These are phyloP conservation scores for Virgularia gustaviana DNA, from an alignment of 92 coral and sea anemone genomes.

Conservation along the genomic window DNA sequence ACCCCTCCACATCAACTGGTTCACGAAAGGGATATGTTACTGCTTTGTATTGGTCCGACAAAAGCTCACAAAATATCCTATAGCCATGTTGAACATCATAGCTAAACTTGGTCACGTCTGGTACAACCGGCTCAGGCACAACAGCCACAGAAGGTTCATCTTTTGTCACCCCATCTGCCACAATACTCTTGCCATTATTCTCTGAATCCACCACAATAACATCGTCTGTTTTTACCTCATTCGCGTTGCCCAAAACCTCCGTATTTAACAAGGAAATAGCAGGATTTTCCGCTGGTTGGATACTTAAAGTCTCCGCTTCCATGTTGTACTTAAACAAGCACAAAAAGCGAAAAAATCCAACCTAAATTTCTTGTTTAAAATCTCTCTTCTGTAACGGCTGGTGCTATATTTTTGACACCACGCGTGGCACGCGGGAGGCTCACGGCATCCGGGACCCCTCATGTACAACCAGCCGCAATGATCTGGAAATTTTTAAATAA, in stretches of 20 bases:
- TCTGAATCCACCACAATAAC: not conserved
- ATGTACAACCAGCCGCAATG: no score
- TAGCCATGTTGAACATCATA: constrained; percentile 92
- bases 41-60: constrained; percentile 73
- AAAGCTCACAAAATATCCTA: constrained; percentile 73
- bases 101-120: constrained; percentile 76
- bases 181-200: not conserved
- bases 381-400: not conserved
- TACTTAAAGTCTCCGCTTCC: constrained; percentile 8
- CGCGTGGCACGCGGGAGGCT: constrained; percentile 26
- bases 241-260: not conserved
- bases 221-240: not conserved
- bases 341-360: not conserved
- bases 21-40: constrained; percentile 91
- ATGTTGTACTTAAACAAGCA: not conserved
- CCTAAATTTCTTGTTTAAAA: constrained; percentile 1
- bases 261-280: not conserved
- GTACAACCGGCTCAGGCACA: constrained; percentile 45
- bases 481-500: no score
- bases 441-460: not conserved
- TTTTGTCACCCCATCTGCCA: not conserved
- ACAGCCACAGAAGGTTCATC: not conserved
- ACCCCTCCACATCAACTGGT: constrained; percentile 90
- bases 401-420: constrained; percentile 32
- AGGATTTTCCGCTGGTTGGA: not conserved